Conservation (phyloP, 2,888 invertebrate genomes). For the Lumbricus terrestris region DNA sequence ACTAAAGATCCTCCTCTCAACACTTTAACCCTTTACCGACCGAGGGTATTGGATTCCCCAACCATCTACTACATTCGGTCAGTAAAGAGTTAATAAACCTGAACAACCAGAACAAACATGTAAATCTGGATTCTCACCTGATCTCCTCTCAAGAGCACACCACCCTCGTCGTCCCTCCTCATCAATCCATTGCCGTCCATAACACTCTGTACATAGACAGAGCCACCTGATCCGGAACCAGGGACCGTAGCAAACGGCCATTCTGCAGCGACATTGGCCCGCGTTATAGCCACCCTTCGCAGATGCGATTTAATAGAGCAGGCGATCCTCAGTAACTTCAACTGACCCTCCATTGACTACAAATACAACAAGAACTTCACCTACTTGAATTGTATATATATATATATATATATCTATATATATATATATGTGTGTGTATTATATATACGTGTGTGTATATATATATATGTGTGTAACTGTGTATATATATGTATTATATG, state of each 20-base stretch:
- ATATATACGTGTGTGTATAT: no score
- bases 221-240: conserved; percentile 78
- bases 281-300: conserved; percentile 83
- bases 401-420: no score
- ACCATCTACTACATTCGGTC: background rate
- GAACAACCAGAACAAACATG: background rate
- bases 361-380: background rate
- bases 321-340: conserved; percentile 70
- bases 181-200: background rate
- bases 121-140: conserved; percentile 65
- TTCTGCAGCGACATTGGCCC: conserved; percentile 85
- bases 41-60: no score
- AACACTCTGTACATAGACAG: conserved; percentile 50
- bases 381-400: no score
- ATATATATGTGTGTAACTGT: no score
- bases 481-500: no score
- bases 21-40: no score
- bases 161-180: background rate
- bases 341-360: conserved; percentile 73
- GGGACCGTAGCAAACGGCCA: conserved; percentile 89
- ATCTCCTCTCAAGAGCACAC: conserved; percentile 82
- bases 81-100: background rate
- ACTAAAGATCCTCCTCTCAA: no score
- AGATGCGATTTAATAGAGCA: conserved; percentile 94
- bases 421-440: no score